These are phyloP conservation scores for Microcaecilia unicolor DNA, from an alignment of 2,797 vertebrate genomes.

Conservation along the genomic window DNA sequence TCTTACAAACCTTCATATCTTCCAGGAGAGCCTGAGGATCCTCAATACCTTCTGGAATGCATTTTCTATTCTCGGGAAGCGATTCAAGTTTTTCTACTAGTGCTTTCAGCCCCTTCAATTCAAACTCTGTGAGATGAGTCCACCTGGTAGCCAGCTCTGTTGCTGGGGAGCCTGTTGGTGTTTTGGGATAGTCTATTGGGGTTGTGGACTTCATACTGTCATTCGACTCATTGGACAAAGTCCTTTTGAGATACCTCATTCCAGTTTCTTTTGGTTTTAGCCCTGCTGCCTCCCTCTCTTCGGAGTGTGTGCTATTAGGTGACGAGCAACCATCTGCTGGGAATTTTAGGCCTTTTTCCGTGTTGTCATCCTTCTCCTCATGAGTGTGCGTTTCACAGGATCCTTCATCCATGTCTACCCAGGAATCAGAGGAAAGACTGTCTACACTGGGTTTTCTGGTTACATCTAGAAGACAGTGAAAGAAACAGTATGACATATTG, in stretches of 20 bases:
- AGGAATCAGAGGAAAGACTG: conserved; percentile 78
- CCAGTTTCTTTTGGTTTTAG: conserved; percentile 51
- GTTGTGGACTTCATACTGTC: conserved; percentile 66
- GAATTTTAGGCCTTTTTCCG: conserved; percentile 42
- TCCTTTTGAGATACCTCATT: conserved; percentile 63
- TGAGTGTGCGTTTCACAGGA: conserved; percentile 63
- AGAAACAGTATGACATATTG: too few relatives aligned
- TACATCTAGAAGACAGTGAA: conserved; percentile 54
- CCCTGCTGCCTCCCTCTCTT: conserved; percentile 48
- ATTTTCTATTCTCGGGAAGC: conserved; percentile 87
- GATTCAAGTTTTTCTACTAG: conserved; percentile 91
- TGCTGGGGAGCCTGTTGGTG: conserved; percentile 71
- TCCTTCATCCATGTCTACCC: conserved; percentile 84
- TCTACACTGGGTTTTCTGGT: conserved; percentile 71
- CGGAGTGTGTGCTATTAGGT: conserved; percentile 50
- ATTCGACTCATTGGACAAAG: conserved; percentile 73
- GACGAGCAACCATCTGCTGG: conserved; percentile 59
- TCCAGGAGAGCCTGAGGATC: conserved; percentile 83
- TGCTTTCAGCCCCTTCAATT: conserved; percentile 80
- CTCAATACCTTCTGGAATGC: conserved; percentile 81
- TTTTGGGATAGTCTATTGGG: conserved; percentile 68
- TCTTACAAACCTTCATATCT: conserved; percentile 78
- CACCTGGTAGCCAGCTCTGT: conserved; percentile 66
- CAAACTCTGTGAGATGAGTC: conserved; percentile 89
- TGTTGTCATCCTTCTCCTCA: conserved; percentile 59